Conservation (phyloP, 2,888 invertebrate species). For the Melolontha melolontha region DNA sequence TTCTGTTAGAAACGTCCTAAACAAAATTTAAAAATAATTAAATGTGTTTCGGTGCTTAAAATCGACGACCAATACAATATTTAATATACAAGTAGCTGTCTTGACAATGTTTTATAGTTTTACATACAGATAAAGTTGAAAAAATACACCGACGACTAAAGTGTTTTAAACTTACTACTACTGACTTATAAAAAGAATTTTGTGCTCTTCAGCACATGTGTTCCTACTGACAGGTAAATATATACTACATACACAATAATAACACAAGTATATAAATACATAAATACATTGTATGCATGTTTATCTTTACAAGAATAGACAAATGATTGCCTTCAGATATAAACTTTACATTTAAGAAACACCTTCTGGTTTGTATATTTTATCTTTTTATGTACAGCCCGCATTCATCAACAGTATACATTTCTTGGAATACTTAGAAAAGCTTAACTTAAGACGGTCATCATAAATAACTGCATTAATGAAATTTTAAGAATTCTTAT, state of each 20-base stretch:
- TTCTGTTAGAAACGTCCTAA: too few relatives aligned
- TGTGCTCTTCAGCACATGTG: conserved; percentile 1
- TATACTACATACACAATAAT: background rate
- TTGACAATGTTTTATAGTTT: conserved; percentile 1
- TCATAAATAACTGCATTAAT: background rate
- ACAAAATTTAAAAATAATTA: too few relatives aligned
- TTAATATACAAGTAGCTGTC: background rate
- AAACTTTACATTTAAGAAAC: too few relatives aligned
- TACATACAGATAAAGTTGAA: too few relatives aligned
- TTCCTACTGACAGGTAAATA: conserved; percentile 15
- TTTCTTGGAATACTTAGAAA: conserved; percentile 9
- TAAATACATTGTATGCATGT: too few relatives aligned
- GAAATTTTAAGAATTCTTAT: conserved; percentile 1
- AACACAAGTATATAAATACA: background rate
- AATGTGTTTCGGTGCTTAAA: too few relatives aligned
- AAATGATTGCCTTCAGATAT: too few relatives aligned
- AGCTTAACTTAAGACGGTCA: background rate
- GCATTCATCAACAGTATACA: background rate
- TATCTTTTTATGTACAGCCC: too few relatives aligned
- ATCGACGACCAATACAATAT: background rate
- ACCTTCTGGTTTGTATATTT: background rate
- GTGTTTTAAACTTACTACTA: conserved; percentile 1
- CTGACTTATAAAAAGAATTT: background rate
- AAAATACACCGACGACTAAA: background rate
- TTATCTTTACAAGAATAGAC: too few relatives aligned